phyloP scores from a whole-genome alignment of 2,888 invertebrate genomes.

The Orchestes rusci region DNA sequence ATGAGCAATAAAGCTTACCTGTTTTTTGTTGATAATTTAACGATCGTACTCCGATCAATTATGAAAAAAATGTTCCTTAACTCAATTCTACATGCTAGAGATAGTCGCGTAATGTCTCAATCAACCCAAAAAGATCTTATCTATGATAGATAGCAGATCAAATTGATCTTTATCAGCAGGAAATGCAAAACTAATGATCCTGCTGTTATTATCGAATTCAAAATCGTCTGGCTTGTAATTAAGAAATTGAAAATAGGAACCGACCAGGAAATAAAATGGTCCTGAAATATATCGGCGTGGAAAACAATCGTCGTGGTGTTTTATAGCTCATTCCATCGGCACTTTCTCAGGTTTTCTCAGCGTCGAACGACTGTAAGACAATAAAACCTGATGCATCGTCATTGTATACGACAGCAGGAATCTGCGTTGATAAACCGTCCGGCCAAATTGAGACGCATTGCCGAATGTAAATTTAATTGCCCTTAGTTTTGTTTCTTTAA shows the following conservation, averaged over 20 bases:
- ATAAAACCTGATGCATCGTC: conserved; percentile 47
- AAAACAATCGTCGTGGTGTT: conserved; percentile 44
- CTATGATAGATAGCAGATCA: too few relatives aligned
- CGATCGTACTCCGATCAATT: too few relatives aligned
- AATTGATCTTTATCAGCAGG: too few relatives aligned
- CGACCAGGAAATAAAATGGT: conserved; percentile 18
- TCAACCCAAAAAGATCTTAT: too few relatives aligned
- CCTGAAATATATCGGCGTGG: conserved; percentile 29
- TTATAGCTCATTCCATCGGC: conserved; percentile 46
- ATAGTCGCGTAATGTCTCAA: too few relatives aligned
- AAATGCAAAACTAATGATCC: too few relatives aligned
- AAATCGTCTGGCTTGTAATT: too few relatives aligned
- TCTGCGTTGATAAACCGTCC: conserved; percentile 40
- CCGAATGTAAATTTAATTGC: conserved; percentile 38
- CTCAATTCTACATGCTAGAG: too few relatives aligned
- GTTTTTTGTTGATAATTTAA: too few relatives aligned
- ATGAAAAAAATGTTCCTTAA: too few relatives aligned
- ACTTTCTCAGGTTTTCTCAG: conserved; percentile 45
- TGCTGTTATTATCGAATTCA: too few relatives aligned
- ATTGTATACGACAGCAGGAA: conserved; percentile 43
- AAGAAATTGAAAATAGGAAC: conserved; percentile 12
- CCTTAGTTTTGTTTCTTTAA: not conserved
- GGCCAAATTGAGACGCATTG: conserved; percentile 40
- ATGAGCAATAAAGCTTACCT: conserved; percentile 14
- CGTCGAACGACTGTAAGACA: conserved; percentile 44